A percentile compares a stretch with the other conserved stretches of the same genome.
These are phyloP conservation scores for Watersipora subatra DNA, from an alignment of 1,140 invertebrate genomes.

Conservation along the genomic window DNA sequence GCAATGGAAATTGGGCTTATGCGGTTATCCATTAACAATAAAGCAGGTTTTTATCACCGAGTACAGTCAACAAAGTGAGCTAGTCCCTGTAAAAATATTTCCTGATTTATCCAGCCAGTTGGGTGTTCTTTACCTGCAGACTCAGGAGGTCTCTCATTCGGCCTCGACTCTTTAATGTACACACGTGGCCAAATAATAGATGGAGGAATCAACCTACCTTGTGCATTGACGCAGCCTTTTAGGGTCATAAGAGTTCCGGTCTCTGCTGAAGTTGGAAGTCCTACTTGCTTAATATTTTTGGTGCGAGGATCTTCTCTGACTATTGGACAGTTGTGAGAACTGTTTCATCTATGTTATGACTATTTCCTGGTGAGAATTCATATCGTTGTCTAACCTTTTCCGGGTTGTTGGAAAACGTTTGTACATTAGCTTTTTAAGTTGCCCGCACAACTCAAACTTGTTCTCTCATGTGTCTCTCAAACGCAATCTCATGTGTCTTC, in stretches of 20 bases:
- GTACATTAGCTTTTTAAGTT: conserved; percentile 32
- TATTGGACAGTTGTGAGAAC: conserved; percentile 13
- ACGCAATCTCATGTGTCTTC: too few species aligned
- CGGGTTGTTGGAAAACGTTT: conserved; percentile 9
- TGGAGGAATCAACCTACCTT: not conserved
- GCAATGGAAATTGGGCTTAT: conserved; percentile 21
- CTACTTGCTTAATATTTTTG: conserved; percentile 13
- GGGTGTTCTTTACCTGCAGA: conserved; percentile 31
- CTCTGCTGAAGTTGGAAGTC: conserved; percentile 12
- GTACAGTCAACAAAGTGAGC: conserved; percentile 17
- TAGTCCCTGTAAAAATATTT: conserved; percentile 3
- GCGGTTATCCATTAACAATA: conserved; percentile 23
- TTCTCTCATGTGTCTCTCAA: too few species aligned
- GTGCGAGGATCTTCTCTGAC: conserved; percentile 9
- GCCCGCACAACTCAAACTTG: conserved; percentile 28
- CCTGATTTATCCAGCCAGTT: conserved; percentile 38
- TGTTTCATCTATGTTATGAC: conserved; percentile 18
- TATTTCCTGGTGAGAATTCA: conserved; percentile 6
- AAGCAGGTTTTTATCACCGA: conserved; percentile 8
- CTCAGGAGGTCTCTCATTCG: conserved; percentile 26
- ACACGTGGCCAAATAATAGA: conserved; percentile 15
- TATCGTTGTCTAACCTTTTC: conserved; percentile 6
- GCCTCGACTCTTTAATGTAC: conserved; percentile 21
- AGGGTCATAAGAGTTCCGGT: conserved; percentile 11
- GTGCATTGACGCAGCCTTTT: conserved; percentile 8